These are phyloP conservation scores for Penaeus japonicus DNA, from an alignment of 1,140 invertebrate genomes.

Conservation along the genomic window DNA sequence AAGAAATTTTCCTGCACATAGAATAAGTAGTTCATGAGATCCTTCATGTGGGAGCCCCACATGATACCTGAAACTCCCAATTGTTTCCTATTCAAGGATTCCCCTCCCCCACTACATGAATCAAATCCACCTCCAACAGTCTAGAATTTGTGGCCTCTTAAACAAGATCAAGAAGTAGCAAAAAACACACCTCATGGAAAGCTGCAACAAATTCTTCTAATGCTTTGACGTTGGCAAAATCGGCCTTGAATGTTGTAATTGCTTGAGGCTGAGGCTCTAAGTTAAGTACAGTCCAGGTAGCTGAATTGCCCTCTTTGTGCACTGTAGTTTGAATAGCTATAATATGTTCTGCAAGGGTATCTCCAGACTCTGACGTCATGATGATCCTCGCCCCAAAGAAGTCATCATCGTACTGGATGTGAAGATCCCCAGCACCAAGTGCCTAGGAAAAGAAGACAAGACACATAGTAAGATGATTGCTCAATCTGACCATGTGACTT, in stretches of 20 bases:
- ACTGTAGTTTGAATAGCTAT: conserved; percentile 67
- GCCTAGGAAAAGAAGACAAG: background rate
- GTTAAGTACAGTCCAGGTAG: conserved; percentile 56
- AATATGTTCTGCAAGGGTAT: conserved; percentile 67
- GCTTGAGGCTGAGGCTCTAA: conserved; percentile 25
- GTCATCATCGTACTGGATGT: conserved; percentile 68
- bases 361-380: conserved; percentile 63
- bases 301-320: conserved; percentile 61
- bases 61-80: background rate
- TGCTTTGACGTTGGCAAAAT: conserved; percentile 17
- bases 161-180: background rate
- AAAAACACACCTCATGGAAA: conserved; percentile 28
- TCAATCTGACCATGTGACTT: no score
- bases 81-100: no score
- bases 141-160: background rate
- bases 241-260: conserved; percentile 40
- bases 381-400: conserved; percentile 66
- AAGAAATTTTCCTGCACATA: no score
- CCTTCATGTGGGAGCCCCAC: background rate
- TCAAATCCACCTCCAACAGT: no score
- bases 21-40: no score
- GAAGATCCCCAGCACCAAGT: conserved; percentile 66
- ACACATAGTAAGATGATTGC: background rate
- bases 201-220: conserved; percentile 21
- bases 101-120: no score